These are phyloP conservation scores for Lepidurus apus DNA, from an alignment of 1,140 invertebrate genomes.

Conservation along the genomic window DNA sequence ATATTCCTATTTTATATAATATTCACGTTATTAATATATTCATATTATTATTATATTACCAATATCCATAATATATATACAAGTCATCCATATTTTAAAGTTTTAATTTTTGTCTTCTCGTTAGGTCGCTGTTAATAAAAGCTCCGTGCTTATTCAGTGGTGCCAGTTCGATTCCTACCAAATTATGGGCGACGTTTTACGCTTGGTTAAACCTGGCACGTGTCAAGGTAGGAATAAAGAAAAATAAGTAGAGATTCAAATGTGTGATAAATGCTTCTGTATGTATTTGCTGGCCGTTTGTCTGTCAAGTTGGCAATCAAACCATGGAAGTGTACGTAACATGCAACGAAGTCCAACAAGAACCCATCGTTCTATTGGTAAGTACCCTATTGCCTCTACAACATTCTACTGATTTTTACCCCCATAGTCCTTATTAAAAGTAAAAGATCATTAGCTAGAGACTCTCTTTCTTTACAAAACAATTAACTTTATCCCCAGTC, in stretches of 20 bases:
- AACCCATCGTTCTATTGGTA: background rate
- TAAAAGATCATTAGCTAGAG: too few relatives aligned
- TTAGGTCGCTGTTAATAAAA: background rate
- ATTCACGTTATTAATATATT: too few relatives aligned
- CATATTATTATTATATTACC: too few relatives aligned
- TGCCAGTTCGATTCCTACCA: background rate
- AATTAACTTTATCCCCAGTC: too few relatives aligned
- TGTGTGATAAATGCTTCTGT: background rate
- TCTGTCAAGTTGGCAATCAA: background rate
- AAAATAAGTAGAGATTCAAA: background rate
- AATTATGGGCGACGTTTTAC: background rate
- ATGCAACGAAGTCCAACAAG: background rate
- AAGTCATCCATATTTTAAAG: background rate
- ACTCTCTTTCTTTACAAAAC: too few relatives aligned
- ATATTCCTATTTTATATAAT: too few relatives aligned
- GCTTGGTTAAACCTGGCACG: background rate
- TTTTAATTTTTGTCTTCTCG: background rate
- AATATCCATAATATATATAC: too few relatives aligned
- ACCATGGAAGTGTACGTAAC: background rate
- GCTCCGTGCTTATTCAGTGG: background rate
- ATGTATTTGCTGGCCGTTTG: background rate
- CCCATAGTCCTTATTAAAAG: too few relatives aligned
- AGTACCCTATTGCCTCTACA: background rate
- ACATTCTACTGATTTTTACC: background rate
- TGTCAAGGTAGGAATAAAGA: background rate